A percentile compares a stretch with the other conserved stretches of the same genome.
Evolutionary conservation across 1,140 invertebrate species (phyloP).

Genomic region (Cepaea nemoralis): DNA sequence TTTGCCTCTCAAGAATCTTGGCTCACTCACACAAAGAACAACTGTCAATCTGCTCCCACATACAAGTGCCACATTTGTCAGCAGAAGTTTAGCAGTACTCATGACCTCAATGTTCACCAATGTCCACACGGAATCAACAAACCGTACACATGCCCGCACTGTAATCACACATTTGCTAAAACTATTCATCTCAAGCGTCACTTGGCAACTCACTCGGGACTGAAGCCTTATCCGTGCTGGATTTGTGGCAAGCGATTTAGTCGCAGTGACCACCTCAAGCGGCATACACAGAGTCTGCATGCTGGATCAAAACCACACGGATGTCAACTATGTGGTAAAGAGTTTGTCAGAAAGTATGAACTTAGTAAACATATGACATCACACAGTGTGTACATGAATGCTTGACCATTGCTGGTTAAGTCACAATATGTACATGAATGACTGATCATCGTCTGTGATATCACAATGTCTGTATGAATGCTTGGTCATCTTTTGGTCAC

Average conservation of each 20-base stretch:
- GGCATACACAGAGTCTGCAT: conserved; percentile 60
- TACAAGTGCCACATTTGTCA: conserved; percentile 83
- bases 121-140: conserved; percentile 87
- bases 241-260: conserved; percentile 60
- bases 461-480: no score
- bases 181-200: conserved; percentile 63
- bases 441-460: no score
- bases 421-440: no score
- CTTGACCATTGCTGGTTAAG: no score
- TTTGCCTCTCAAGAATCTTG: conserved; percentile 75
- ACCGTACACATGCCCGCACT: conserved; percentile 76
- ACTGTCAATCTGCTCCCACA: conserved; percentile 49
- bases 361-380: conserved; percentile 59
- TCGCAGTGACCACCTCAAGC: conserved; percentile 60
- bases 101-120: conserved; percentile 84
- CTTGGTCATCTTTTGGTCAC: no score
- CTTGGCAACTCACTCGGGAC: conserved; percentile 58
- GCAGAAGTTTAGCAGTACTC: conserved; percentile 88
- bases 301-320: conserved; percentile 55
- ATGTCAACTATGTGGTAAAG: conserved; percentile 58
- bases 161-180: conserved; percentile 59
- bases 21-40: conserved; percentile 81
- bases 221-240: conserved; percentile 57
- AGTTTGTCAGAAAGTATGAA: conserved; percentile 62
- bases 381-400: conserved; percentile 32